Evolutionary conservation across 2,113 vertebrate genomes (phyloP).

Genomic region (Furnarius figulus): DNA sequence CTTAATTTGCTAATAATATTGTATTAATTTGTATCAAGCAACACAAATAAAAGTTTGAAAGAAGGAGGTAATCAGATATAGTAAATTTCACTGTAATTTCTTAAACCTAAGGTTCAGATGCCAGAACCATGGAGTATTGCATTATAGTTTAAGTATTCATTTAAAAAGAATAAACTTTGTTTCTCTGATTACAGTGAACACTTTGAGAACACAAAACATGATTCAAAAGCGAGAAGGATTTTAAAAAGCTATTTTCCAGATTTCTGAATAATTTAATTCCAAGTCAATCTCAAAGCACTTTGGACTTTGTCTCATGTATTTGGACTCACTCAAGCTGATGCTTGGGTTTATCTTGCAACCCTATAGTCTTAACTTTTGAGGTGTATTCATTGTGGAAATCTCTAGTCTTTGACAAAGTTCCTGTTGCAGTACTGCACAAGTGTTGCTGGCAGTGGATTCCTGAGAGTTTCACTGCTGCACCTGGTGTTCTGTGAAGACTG

Average conservation of each 20-base stretch:
- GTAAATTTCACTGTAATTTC: not conserved
- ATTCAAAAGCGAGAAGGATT: not conserved
- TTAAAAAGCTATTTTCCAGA: not conserved
- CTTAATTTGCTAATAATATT: not conserved
- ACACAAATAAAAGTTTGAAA: not conserved
- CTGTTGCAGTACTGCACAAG: not conserved
- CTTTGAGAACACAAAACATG: not conserved
- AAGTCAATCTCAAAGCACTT: not conserved
- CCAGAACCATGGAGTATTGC: not conserved
- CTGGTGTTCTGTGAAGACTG: not conserved
- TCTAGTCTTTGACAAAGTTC: not conserved
- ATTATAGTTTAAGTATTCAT: not conserved
- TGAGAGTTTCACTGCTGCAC: not conserved
- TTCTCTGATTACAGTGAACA: not conserved
- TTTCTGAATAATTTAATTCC: not conserved
- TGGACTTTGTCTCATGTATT: not conserved
- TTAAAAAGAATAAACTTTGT: not conserved
- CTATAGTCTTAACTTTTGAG: not conserved
- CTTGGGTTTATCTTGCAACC: not conserved
- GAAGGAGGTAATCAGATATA: not conserved
- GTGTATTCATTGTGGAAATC: not conserved
- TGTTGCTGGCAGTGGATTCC: not conserved
- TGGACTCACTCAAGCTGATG: not conserved
- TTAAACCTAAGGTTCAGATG: not conserved
- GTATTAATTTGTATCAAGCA: not conserved